Evolutionary conservation across 2,888 invertebrate species (phyloP).

Genomic region (Ophraella communa): DNA sequence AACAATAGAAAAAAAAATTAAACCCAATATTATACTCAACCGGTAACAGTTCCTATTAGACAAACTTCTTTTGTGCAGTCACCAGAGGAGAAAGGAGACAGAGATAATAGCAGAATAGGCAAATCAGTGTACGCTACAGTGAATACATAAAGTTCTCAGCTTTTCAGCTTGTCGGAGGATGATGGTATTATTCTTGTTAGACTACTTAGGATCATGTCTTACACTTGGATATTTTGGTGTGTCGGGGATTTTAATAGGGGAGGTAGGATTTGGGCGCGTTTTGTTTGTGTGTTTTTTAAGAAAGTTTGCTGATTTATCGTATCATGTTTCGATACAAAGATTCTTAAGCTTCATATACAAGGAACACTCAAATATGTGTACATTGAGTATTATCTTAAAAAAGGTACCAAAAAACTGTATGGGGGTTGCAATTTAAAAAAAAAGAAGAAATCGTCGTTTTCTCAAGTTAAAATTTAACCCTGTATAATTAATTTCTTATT

Average conservation of each 20-base stretch:
- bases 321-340: background rate
- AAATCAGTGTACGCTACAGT: conserved; percentile 51
- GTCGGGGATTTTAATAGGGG: conserved; percentile 19
- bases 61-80: conserved; percentile 32
- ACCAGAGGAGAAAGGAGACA: conserved; percentile 36
- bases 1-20: conserved; percentile 39
- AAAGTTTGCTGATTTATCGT: background rate
- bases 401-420: no score
- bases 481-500: no score
- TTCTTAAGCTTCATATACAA: background rate
- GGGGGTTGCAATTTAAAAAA: no score
- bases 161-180: conserved; percentile 27
- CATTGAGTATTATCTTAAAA: no score
- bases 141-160: conserved; percentile 41
- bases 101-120: conserved; percentile 47
- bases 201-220: conserved; percentile 36
- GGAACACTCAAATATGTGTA: no score
- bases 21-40: conserved; percentile 39
- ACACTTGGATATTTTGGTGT: conserved; percentile 30
- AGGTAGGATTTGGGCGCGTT: conserved; percentile 9
- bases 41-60: conserved; percentile 34
- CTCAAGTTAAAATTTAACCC: no score
- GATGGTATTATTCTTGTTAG: conserved; percentile 37
- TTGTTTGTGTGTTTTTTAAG: conserved; percentile 23
- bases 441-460: no score